A percentile compares a stretch with the other conserved stretches of the same genome.
phyloP scores from a whole-genome alignment of 1,140 invertebrate genomes.

The Tetragnatha versicolor region DNA sequence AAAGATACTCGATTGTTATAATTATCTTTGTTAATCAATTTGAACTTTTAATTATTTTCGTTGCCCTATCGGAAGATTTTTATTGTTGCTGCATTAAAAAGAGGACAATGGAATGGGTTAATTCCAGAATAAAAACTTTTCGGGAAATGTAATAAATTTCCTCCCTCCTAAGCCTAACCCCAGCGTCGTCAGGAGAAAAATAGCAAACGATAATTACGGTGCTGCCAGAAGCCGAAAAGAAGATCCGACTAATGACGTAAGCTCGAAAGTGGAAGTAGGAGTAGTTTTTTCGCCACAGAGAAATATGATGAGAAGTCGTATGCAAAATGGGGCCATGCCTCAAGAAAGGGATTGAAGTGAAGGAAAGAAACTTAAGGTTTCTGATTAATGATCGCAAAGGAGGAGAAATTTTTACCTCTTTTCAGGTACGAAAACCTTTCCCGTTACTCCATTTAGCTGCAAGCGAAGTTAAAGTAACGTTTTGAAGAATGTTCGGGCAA shows the following conservation, averaged over 20 bases:
- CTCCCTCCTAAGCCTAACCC: neutral
- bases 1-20: neutral
- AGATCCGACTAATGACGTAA: slow-evolving; percentile 46
- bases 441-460: neutral
- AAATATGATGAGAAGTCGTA: slow-evolving; percentile 37
- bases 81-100: neutral
- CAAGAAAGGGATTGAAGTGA: slow-evolving; percentile 11
- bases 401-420: slow-evolving; percentile 17
- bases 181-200: slow-evolving; percentile 22
- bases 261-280: slow-evolving; percentile 34
- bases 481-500: neutral
- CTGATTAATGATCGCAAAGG: slow-evolving; percentile 48
- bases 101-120: neutral
- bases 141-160: slow-evolving; percentile 27
- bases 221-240: slow-evolving; percentile 40
- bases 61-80: neutral
- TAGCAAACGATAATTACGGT: slow-evolving; percentile 35
- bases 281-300: slow-evolving; percentile 12
- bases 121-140: slow-evolving; percentile 15
- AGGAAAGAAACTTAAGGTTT: slow-evolving; percentile 32
- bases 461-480: slow-evolving; percentile 10
- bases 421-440: slow-evolving; percentile 28
- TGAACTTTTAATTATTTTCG: neutral
- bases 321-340: slow-evolving; percentile 20
- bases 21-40: slow-evolving; percentile 15